Evolutionary conservation across 1,140 invertebrate species (phyloP).

Genomic region (Bombus pyrosoma): DNA sequence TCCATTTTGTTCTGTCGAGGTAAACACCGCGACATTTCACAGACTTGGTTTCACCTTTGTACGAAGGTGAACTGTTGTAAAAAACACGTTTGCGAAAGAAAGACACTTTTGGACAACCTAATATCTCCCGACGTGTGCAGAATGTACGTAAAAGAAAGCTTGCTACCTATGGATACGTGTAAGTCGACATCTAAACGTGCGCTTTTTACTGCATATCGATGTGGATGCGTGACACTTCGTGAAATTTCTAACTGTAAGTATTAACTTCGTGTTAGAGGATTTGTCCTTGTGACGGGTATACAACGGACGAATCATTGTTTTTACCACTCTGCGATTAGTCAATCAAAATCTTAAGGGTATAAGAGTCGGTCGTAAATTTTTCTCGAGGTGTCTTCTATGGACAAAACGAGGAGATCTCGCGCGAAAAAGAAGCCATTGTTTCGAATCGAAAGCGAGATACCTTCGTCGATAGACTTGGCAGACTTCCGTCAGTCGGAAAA

Average conservation of each 20-base stretch:
- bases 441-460: conserved; percentile 37
- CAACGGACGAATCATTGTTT: neutral
- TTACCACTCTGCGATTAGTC: neutral
- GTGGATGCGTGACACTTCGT: neutral
- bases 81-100: too few species aligned
- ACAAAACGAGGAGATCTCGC: too few species aligned
- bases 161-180: too few species aligned
- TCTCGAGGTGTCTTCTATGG: neutral
- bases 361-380: neutral
- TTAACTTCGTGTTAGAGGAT: neutral
- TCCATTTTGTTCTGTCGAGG: too few species aligned
- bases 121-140: too few species aligned
- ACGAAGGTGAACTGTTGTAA: too few species aligned
- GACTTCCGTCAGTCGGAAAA: conserved; percentile 3
- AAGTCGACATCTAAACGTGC: too few species aligned
- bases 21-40: too few species aligned
- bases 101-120: too few species aligned
- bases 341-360: neutral
- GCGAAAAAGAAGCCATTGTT: conserved; percentile 4
- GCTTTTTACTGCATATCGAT: too few species aligned
- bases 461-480: conserved; percentile 27
- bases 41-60: too few species aligned
- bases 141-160: too few species aligned
- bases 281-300: neutral
- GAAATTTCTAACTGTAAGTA: neutral